A percentile compares a stretch with the other conserved stretches of the same genome.
Evolutionary conservation across 2,113 vertebrate genomes (phyloP).

Genomic region (Arizona elegans): DNA sequence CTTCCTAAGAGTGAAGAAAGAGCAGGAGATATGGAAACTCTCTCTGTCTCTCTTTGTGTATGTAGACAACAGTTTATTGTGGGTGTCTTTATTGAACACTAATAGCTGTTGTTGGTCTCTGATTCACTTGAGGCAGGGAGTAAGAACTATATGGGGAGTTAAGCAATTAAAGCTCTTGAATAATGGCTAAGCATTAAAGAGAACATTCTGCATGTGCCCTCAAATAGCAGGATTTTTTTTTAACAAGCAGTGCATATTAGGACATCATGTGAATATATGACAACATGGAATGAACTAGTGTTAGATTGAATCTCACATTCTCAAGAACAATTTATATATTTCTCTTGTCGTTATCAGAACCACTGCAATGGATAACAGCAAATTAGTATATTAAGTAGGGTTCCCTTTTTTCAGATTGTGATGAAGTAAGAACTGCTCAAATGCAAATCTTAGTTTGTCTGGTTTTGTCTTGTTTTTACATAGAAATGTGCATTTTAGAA

Average conservation of each 20-base stretch:
- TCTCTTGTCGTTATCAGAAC: neutral
- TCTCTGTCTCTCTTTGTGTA: neutral
- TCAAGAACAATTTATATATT: neutral
- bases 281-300: neutral
- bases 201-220: neutral
- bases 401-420: neutral
- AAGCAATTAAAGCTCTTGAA: neutral
- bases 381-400: neutral
- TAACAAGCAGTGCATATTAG: neutral
- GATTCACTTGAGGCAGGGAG: neutral
- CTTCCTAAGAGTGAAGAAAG: neutral
- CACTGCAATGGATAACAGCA: neutral
- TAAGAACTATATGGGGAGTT: neutral
- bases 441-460: neutral
- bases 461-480: constrained; percentile 41
- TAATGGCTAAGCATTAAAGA: neutral
- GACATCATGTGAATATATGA: neutral
- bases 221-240: neutral
- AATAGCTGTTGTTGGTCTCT: neutral
- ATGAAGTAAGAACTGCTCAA: neutral
- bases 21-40: neutral
- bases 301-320: neutral
- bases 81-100: neutral
- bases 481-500: constrained; percentile 38
- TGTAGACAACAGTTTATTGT: neutral